Evolutionary conservation across 1,140 invertebrate species (phyloP).

Genomic region (Theocolax elegans): DNA sequence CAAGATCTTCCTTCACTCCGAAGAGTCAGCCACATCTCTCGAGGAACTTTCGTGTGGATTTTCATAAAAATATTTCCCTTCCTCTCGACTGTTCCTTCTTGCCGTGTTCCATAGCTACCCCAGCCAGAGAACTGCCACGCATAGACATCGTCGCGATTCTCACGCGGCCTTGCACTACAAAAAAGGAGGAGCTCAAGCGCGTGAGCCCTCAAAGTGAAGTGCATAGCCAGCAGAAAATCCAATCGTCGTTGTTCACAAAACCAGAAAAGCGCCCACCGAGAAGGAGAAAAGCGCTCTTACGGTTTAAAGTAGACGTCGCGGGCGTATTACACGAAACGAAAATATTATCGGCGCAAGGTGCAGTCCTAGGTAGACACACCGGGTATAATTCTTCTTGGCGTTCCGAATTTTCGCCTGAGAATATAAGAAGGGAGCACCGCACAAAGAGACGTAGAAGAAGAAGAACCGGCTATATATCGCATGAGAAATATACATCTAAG

Average conservation of each 20-base stretch:
- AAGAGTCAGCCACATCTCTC: too few species aligned
- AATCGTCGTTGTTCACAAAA: not conserved
- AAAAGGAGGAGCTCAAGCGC: not conserved
- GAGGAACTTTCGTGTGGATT: not conserved
- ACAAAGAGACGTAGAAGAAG: not conserved
- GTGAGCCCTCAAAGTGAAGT: not conserved
- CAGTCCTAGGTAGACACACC: not conserved
- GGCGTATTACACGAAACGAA: slow-evolving; percentile 4
- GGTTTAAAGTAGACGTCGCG: too few species aligned
- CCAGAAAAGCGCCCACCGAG: not conserved
- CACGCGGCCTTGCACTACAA: not conserved
- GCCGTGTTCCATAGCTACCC: not conserved
- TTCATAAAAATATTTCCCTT: not conserved
- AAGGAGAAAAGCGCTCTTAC: not conserved
- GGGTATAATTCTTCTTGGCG: slow-evolving; percentile 7
- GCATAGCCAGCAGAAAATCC: slow-evolving; percentile 9
- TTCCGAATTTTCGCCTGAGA: too few species aligned
- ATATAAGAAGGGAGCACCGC: not conserved
- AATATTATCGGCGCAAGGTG: not conserved
- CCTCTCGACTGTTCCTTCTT: not conserved
- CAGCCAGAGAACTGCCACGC: too few species aligned
- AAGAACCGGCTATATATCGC: not conserved
- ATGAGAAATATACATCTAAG: not conserved
- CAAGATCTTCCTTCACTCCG: too few species aligned
- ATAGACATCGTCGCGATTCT: too few species aligned